These are phyloP conservation scores for Trichogramma evanescens DNA, from an alignment of 2,888 invertebrate species.

Conservation along the genomic window DNA sequence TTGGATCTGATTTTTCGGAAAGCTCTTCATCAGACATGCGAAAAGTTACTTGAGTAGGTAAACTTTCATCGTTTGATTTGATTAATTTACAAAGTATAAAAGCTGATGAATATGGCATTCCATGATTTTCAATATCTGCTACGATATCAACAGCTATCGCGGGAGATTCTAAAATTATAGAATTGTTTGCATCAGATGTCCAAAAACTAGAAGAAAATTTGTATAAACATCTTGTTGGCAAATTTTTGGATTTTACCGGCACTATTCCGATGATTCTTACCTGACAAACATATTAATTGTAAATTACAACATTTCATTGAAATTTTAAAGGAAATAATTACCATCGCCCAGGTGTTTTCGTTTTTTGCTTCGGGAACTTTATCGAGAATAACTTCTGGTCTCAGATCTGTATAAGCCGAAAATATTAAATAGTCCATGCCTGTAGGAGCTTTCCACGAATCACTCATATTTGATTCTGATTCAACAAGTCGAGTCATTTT, in stretches of 20 bases:
- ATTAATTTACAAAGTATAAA: conserved; percentile 27
- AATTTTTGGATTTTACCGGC: conserved; percentile 12
- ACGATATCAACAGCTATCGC: conserved; percentile 21
- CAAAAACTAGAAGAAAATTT: conserved; percentile 1
- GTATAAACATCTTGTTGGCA: conserved; percentile 25
- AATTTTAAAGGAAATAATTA: conserved; percentile 13
- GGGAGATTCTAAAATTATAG: conserved; percentile 2
- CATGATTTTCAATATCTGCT: conserved; percentile 25
- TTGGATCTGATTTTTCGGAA: no score
- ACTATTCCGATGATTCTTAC: conserved; percentile 28
- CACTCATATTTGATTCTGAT: conserved; percentile 10
- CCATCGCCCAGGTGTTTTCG: conserved; percentile 4
- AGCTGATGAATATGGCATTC: conserved; percentile 25
- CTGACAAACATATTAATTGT: conserved; percentile 15
- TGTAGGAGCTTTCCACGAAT: conserved; percentile 11
- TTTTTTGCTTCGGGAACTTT: conserved; percentile 16
- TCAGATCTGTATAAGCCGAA: conserved; percentile 28
- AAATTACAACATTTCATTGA: neutral
- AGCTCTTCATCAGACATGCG: neutral
- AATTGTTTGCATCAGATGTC: neutral
- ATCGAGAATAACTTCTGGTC: conserved; percentile 28
- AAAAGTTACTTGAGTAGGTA: conserved; percentile 25
- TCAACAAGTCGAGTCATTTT: neutral
- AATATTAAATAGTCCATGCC: conserved; percentile 10
- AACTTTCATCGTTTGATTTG: conserved; percentile 6